These are phyloP conservation scores for Gallinago undulata DNA, from an alignment of 2,113 vertebrate species.

Conservation along the genomic window DNA sequence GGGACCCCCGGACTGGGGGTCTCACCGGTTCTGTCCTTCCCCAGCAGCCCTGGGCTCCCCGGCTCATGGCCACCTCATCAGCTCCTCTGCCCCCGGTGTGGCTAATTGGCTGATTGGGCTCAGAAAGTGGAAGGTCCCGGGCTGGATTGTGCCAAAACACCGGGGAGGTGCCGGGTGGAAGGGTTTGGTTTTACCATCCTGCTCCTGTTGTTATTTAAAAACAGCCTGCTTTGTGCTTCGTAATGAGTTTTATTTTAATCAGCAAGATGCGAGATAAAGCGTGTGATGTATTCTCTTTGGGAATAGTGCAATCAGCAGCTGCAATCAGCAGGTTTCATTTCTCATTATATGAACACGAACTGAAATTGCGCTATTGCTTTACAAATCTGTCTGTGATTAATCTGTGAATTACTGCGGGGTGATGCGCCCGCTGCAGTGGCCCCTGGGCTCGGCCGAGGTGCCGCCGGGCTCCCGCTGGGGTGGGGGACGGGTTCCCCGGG, in stretches of 20 bases:
- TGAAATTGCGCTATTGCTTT: not conserved
- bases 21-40: accelerated
- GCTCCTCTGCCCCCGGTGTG: not conserved
- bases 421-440: accelerated
- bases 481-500: accelerated
- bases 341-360: slow-evolving; percentile 5
- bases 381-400: not conserved
- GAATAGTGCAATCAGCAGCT: slow-evolving; percentile 34
- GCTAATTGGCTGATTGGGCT: not conserved
- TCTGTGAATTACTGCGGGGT: not conserved
- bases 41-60: not conserved
- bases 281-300: not conserved
- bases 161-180: not conserved
- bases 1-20: too few species aligned
- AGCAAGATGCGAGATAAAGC: not conserved
- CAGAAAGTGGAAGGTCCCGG: not conserved
- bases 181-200: not conserved
- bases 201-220: not conserved
- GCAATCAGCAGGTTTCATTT: not conserved
- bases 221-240: not conserved
- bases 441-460: accelerated
- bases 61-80: accelerated
- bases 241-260: slow-evolving; percentile 42
- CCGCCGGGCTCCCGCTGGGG: not conserved
- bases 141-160: not conserved